These are phyloP conservation scores for Chamaetylas fuelleborni DNA, from an alignment of 2,113 vertebrate species.

Conservation along the genomic window DNA sequence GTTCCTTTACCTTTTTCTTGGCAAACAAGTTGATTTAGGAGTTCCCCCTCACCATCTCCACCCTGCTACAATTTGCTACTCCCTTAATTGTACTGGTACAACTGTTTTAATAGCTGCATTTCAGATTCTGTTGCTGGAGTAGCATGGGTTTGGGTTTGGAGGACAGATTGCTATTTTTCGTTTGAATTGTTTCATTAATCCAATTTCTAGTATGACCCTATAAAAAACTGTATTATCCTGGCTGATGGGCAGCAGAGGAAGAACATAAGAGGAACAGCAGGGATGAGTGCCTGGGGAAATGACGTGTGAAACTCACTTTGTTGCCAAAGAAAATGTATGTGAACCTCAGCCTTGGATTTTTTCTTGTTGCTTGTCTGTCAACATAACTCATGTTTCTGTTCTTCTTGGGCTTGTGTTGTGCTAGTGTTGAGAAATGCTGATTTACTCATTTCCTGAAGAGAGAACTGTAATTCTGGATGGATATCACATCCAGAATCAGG, in stretches of 20 bases:
- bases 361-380: background rate
- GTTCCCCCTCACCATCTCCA: background rate
- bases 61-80: background rate
- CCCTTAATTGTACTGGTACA: background rate
- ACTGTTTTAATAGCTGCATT: background rate
- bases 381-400: background rate
- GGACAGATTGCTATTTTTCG: background rate
- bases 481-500: background rate
- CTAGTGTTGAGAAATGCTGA: background rate
- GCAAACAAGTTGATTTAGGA: background rate
- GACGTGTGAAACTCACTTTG: background rate
- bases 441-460: background rate
- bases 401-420: background rate
- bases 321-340: background rate
- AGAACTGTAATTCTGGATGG: background rate
- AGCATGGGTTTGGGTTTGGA: background rate
- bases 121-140: background rate
- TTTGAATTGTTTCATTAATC: background rate
- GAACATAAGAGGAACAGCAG: background rate
- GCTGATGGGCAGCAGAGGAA: background rate
- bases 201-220: background rate
- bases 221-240: background rate
- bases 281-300: background rate
- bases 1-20: background rate
- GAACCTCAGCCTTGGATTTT: background rate